Evolutionary conservation across 2,113 vertebrate genomes (phyloP).

Genomic region (Shinisaurus crocodilurus): DNA sequence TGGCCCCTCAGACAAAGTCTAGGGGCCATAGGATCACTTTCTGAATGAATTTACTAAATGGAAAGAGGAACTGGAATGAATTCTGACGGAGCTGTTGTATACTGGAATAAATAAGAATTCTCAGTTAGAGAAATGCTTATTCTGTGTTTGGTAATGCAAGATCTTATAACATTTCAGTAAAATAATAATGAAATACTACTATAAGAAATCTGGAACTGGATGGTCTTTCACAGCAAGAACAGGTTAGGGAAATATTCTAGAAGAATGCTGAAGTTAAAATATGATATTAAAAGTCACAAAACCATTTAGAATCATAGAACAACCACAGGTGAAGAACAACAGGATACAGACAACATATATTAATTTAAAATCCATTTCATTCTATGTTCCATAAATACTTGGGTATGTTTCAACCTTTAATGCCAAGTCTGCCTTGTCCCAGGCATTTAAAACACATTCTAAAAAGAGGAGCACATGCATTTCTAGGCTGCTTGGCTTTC

Average conservation of each 20-base stretch:
- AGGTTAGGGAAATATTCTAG: constrained; percentile 57
- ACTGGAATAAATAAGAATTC: not conserved
- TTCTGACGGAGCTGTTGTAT: not conserved
- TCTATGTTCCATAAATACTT: constrained; percentile 7
- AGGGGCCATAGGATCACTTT: too few species aligned
- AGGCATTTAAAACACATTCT: constrained; percentile 30
- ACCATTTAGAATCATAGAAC: constrained; percentile 50
- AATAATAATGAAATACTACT: not conserved
- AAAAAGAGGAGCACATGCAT: not conserved
- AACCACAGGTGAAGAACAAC: constrained; percentile 52
- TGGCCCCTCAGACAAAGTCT: too few species aligned
- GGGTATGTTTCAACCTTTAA: constrained; percentile 30
- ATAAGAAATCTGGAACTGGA: constrained; percentile 2
- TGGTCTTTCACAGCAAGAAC: constrained; percentile 60
- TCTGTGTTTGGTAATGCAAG: not conserved
- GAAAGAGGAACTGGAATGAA: not conserved
- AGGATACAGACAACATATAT: constrained; percentile 32
- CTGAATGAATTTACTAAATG: not conserved
- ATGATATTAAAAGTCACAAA: constrained; percentile 37
- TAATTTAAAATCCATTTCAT: constrained; percentile 25
- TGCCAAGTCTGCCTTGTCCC: constrained; percentile 29
- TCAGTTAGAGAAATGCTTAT: not conserved
- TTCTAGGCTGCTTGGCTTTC: not conserved
- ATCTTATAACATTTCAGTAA: constrained; percentile 7
- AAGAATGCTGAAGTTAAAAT: constrained; percentile 40